Percentiles rank a stretch among this genome's conserved stretches.
phyloP scores from a whole-genome alignment of 2,797 vertebrate genomes.

The Coreius guichenoti region DNA sequence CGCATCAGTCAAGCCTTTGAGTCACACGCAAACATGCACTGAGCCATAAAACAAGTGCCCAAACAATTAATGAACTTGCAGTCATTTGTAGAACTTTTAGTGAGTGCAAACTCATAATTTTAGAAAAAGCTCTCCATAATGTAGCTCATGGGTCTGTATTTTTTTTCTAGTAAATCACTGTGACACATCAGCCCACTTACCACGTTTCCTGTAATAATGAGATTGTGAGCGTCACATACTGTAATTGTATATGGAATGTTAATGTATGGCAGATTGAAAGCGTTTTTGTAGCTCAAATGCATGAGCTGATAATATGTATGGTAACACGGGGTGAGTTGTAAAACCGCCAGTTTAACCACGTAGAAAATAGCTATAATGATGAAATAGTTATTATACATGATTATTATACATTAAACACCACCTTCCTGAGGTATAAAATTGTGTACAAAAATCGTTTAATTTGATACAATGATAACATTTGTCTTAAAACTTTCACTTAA shows the following conservation, averaged over 20 bases:
- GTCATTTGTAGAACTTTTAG: constrained; percentile 38
- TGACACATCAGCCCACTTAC: not conserved
- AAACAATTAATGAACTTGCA: constrained; percentile 52
- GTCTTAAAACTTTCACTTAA: too few species aligned
- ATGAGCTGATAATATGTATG: not conserved
- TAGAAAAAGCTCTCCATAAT: not conserved
- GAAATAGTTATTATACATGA: not conserved
- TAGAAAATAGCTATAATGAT: not conserved
- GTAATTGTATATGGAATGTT: not conserved
- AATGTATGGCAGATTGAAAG: not conserved
- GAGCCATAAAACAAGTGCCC: constrained; percentile 51
- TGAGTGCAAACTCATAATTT: not conserved
- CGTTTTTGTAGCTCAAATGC: not conserved
- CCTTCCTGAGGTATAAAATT: not conserved
- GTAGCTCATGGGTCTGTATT: not conserved
- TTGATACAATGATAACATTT: too few species aligned
- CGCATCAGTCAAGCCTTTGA: constrained; percentile 52
- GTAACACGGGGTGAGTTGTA: not conserved
- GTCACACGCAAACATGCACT: constrained; percentile 52
- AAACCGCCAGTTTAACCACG: not conserved
- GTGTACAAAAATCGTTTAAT: too few species aligned
- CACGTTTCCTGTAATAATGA: not conserved
- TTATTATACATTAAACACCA: not conserved
- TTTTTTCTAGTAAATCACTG: not conserved
- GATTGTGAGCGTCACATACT: not conserved